phyloP scores from a whole-genome alignment of 2,113 vertebrate species.

The Festucalex cinctus region DNA sequence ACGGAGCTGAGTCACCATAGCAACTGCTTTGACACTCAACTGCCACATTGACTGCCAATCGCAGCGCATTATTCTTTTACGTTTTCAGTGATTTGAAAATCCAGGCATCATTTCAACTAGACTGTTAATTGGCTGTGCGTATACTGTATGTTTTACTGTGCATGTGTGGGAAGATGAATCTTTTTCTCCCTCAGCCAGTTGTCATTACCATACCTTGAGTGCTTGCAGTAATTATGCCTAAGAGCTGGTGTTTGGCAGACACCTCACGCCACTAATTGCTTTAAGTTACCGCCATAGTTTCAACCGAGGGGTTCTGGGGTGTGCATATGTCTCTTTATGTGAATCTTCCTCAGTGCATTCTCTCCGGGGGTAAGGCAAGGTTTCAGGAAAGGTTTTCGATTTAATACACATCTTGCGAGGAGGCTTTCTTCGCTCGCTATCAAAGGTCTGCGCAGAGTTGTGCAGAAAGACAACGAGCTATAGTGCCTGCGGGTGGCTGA shows the following conservation, averaged over 20 bases:
- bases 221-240: slow-evolving; percentile 43
- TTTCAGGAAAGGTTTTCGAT: slow-evolving; percentile 27
- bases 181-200: slow-evolving; percentile 1
- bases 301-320: slow-evolving; percentile 1
- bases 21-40: slow-evolving; percentile 64
- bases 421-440: slow-evolving; percentile 11
- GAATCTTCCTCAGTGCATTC: neutral
- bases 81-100: neutral
- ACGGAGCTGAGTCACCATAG: slow-evolving; percentile 59
- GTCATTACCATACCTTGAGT: slow-evolving; percentile 33
- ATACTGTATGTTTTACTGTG: neutral
- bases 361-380: slow-evolving; percentile 9
- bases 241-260: slow-evolving; percentile 38
- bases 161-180: neutral
- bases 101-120: neutral
- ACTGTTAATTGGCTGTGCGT: neutral
- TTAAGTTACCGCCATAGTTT: slow-evolving; percentile 36
- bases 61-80: neutral
- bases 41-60: slow-evolving; percentile 17
- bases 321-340: neutral
- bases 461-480: slow-evolving; percentile 36
- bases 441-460: slow-evolving; percentile 31
- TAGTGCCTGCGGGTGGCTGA: slow-evolving; percentile 32
- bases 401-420: slow-evolving; percentile 4
- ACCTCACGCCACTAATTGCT: slow-evolving; percentile 35